These are phyloP conservation scores for Campaea margaritaria DNA, from an alignment of 2,888 invertebrate species.

Conservation along the genomic window DNA sequence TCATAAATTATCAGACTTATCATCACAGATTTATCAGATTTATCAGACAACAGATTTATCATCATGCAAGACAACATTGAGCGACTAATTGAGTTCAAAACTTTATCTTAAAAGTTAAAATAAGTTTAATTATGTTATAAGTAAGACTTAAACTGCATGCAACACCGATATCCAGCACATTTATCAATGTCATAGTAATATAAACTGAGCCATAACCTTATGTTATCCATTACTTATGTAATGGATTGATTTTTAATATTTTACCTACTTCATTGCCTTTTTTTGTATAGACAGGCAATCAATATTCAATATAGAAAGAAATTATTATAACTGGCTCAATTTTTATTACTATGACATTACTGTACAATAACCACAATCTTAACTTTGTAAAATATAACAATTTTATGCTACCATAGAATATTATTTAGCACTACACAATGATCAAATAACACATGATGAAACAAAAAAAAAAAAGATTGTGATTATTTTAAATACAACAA, in stretches of 20 bases:
- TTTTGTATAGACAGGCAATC: not conserved
- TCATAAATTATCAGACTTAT: too few species aligned
- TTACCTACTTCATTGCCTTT: not conserved
- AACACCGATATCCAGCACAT: slow-evolving; percentile 33
- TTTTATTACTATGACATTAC: slow-evolving; percentile 20
- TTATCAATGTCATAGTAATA: slow-evolving; percentile 31
- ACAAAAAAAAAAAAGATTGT: slow-evolving; percentile 31
- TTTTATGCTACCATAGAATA: not conserved
- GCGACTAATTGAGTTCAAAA: too few species aligned
- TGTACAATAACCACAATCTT: slow-evolving; percentile 24
- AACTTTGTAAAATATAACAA: not conserved
- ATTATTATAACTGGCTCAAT: slow-evolving; percentile 2
- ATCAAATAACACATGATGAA: not conserved
- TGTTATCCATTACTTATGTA: not conserved
- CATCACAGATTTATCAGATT: too few species aligned
- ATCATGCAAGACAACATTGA: slow-evolving; percentile 2
- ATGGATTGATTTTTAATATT: too few species aligned
- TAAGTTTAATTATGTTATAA: not conserved
- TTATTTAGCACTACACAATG: not conserved
- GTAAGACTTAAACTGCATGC: slow-evolving; percentile 32
- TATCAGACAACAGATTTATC: not conserved
- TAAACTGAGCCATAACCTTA: slow-evolving; percentile 17
- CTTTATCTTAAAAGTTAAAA: not conserved
- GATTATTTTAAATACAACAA: slow-evolving; percentile 40
- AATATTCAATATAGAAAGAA: not conserved